Base-by-base conservation (phyloP, 1,140 invertebrate species). In the Drosophila willistoni region DNA sequence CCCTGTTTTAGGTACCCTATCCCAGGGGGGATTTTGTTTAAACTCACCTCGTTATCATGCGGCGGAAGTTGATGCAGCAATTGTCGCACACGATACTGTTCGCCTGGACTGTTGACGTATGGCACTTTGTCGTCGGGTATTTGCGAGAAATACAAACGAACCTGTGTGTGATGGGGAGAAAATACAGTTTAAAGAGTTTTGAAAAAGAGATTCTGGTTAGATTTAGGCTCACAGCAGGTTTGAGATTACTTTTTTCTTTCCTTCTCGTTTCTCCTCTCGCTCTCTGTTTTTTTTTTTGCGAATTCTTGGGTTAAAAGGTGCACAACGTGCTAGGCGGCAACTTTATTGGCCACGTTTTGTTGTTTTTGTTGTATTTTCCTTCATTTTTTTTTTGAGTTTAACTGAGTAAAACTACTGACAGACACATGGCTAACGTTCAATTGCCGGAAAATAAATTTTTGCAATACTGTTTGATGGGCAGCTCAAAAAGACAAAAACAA, bases 51-150 rank as follows among this genome's bases (percentile, higher is more conserved):
- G 93, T 98, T 98, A 93, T 99, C 98, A 93, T 99, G 98, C 17
- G 98, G 98, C 59, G 98, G 98, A 77, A 99, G 94, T 93, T 99
- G 98, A 87, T 91, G 90, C 60, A 99, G 94, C 67, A 99, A 94
- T 93, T 99, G 98, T 86, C 96, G 95, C 59, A 99, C 97, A 68
- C 98, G 94, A 93, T 98, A 98, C 84, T 98, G 95, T 93, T 99
- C 98, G 1, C 98, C 98, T 3, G 96, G 95, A 81, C 97, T 98
- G 93, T 98, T 98, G 78, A 99, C 96, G 91, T 99, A 99, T 66
- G 98, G 98, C 73, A 99, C 97, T 93, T 99, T 99, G 92, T 99
- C 97, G 93, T 99, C 98, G 2, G 98, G 97, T 70, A 99, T 94
- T 57, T 96, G 95, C 71, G 97, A 97, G 93, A 99, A 99, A 93